Evolutionary conservation across 2,797 vertebrate species (phyloP).

Genomic region (Sebastes taczanowskii): DNA sequence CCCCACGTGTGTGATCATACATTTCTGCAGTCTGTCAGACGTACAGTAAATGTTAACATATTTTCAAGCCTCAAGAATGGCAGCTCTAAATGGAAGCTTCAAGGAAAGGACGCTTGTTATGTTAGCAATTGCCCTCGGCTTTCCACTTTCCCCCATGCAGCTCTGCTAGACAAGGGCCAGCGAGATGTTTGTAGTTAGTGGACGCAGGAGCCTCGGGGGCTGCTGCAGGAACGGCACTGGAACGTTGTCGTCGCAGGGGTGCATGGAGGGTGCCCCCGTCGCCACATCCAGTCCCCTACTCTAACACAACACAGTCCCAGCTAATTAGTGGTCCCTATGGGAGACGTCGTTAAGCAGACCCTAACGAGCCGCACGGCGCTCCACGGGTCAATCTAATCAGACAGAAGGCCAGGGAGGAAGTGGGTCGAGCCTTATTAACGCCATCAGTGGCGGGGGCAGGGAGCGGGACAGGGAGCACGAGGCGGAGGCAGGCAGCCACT

Average conservation of each 20-base stretch:
- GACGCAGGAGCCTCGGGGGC: slow-evolving; percentile 54
- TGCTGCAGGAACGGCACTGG: slow-evolving; percentile 53
- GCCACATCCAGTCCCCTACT: slow-evolving; percentile 76
- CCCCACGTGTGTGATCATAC: slow-evolving; percentile 33
- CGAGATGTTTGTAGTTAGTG: slow-evolving; percentile 77
- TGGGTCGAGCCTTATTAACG: slow-evolving; percentile 88
- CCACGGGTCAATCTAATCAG: slow-evolving; percentile 87
- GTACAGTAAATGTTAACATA: slow-evolving; percentile 60
- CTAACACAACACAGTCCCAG: slow-evolving; percentile 86
- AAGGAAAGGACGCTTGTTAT: slow-evolving; percentile 67
- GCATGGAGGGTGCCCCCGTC: slow-evolving; percentile 68
- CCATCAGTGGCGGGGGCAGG: slow-evolving; percentile 74
- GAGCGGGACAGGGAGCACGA: slow-evolving; percentile 61
- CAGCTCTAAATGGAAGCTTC: slow-evolving; percentile 62
- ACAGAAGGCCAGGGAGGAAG: slow-evolving; percentile 86
- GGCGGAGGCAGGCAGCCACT: slow-evolving; percentile 66
- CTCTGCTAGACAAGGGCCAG: slow-evolving; percentile 55
- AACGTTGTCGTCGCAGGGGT: slow-evolving; percentile 74
- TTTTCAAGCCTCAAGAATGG: slow-evolving; percentile 55
- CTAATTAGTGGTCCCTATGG: slow-evolving; percentile 89
- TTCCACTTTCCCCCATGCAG: slow-evolving; percentile 69
- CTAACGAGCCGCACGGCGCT: slow-evolving; percentile 86
- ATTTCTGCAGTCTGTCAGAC: slow-evolving; percentile 56
- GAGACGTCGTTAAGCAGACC: slow-evolving; percentile 86
- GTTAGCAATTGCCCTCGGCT: slow-evolving; percentile 64